Conservation (phyloP, 2,888 invertebrate genomes). For the Ectropis crepuscularia region DNA sequence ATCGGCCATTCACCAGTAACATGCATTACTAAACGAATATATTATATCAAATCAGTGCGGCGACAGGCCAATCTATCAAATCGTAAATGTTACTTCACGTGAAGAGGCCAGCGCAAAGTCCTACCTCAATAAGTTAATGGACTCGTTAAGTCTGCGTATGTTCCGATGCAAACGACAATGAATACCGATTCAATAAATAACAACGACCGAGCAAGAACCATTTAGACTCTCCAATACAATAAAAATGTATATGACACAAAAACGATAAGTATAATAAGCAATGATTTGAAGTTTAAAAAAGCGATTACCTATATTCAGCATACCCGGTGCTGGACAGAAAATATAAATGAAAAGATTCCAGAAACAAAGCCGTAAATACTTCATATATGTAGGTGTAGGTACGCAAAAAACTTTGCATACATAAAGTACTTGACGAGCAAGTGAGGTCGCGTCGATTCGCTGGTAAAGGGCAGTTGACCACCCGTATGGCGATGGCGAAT, state of each 20-base stretch:
- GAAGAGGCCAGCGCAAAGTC: conserved; percentile 46
- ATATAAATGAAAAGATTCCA: conserved; percentile 5
- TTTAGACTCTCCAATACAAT: neutral
- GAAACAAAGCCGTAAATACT: conserved; percentile 21
- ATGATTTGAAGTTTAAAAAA: neutral
- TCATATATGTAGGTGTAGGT: conserved; percentile 31
- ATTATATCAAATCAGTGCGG: conserved; percentile 41
- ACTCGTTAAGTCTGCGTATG: conserved; percentile 48
- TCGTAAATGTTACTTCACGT: conserved; percentile 48
- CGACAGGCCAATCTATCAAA: conserved; percentile 50
- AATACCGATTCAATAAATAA: conserved; percentile 48
- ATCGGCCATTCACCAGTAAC: conserved; percentile 46
- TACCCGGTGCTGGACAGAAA: conserved; percentile 13
- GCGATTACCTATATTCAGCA: conserved; percentile 11
- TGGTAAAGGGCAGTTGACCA: conserved; percentile 64
- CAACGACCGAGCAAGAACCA: conserved; percentile 10
- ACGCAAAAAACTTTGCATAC: conserved; percentile 46
- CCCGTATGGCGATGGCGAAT: conserved; percentile 55
- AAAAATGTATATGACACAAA: conserved; percentile 5
- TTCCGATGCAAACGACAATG: conserved; percentile 43
- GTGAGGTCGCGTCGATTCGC: conserved; percentile 43
- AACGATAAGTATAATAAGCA: no score
- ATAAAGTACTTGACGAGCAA: conserved; percentile 43
- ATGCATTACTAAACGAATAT: conserved; percentile 31
- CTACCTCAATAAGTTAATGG: conserved; percentile 51